A percentile compares a stretch with the other conserved stretches of the same genome.
Conservation (phyloP, 2,888 invertebrate genomes). For the Oscheius myriophilus region DNA sequence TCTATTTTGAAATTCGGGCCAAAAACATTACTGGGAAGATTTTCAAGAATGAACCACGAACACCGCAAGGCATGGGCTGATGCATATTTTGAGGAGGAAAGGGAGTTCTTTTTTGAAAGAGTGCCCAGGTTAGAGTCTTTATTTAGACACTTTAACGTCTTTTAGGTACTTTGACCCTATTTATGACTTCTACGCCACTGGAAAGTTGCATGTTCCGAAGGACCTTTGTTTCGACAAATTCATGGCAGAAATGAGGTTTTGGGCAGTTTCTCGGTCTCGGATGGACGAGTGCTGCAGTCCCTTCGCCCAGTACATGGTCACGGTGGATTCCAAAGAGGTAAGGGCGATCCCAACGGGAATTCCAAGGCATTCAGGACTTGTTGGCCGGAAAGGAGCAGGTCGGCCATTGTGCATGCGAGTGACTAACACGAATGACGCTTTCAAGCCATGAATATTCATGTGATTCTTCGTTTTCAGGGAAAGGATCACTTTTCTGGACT, state of each 20-base stretch:
- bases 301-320: slow-evolving; percentile 65
- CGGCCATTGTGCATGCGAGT: no score
- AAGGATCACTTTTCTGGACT: slow-evolving; percentile 70
- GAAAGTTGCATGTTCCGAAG: slow-evolving; percentile 69
- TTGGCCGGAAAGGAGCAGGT: no score
- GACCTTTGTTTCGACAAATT: slow-evolving; percentile 70
- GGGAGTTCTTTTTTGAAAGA: slow-evolving; percentile 69
- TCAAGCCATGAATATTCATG: no score
- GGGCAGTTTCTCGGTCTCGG: slow-evolving; percentile 67
- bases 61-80: slow-evolving; percentile 68
- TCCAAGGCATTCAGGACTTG: no score
- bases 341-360: not conserved
- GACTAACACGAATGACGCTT: no score
- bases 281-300: slow-evolving; percentile 70
- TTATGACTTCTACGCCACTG: slow-evolving; percentile 69
- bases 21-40: slow-evolving; percentile 57
- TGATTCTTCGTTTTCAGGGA: slow-evolving; percentile 51
- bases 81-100: slow-evolving; percentile 66
- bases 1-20: slow-evolving; percentile 67
- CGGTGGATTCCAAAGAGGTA: slow-evolving; percentile 34
- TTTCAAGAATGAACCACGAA: slow-evolving; percentile 68
- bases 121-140: slow-evolving; percentile 57
- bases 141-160: not conserved
- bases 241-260: slow-evolving; percentile 69
- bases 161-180: slow-evolving; percentile 69